Base-by-base conservation (phyloP, 2,888 invertebrate species). In the Sinotaia quadrata region DNA sequence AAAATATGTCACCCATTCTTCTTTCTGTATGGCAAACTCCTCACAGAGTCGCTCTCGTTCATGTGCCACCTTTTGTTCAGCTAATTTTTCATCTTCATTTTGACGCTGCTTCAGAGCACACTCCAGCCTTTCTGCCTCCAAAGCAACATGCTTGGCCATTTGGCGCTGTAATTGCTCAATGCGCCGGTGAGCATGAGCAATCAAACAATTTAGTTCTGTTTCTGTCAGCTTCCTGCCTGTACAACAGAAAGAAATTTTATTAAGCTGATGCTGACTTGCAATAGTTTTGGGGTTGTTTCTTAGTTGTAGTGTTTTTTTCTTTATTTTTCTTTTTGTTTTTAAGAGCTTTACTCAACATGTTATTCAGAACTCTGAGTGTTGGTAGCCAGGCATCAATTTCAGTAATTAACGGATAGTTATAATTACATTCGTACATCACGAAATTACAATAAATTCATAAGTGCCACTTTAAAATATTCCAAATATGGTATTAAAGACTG, bases 81-180 rank as follows among this genome's bases (percentile, higher is more conserved):
- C 82, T 0, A 91, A 85, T 59, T 89, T 89, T 0, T 90, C 89
- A 74, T 92, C 92, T 33, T 92, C 92, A 31, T 89, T 88, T 34
- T 90, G 89, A 54, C 92, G 91, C 4, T 91, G 89, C 67, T 91
- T 92, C 33, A 94, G 87, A 0, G 94, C 93, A 18, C 90, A 86
- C 71, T 91, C 91, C 31, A 95, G 85, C 80, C 92, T 91, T 70
- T 91, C 73, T 7, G 75, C 72, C 68, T 84, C 84, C 72, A 80
- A 60, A 3, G 84, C 91, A 90, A 94, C 92, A 79, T 93, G 88
- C 80, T 92, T 93, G 27, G 92, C 91, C 68, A 95, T 84, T 85
- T 95, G 94, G 80, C 93, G 93, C 84, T 95, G 94, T 72, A 94
- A 91, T 78, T 92, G 93, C 69, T 93, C 90, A 4, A 95, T 92